Percentiles rank a stretch among this genome's conserved stretches.
Evolutionary conservation across 1,140 invertebrate genomes (phyloP).

Genomic region (Drosophila virilis): DNA sequence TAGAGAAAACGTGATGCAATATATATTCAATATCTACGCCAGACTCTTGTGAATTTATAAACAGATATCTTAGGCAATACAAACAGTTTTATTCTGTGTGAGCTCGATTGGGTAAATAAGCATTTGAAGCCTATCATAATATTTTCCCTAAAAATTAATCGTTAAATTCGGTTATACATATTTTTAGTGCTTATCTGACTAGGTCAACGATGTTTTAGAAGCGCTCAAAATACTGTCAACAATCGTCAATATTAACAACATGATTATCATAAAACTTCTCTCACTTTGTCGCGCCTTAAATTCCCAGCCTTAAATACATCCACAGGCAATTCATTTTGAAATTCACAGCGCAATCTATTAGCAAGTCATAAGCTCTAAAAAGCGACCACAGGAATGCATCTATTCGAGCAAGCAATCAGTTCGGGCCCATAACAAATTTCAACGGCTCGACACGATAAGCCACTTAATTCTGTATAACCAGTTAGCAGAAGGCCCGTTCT

Average conservation of each 20-base stretch:
- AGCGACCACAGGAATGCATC: conserved; percentile 21
- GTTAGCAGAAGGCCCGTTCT: conserved; percentile 2
- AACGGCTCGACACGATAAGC: conserved; percentile 70
- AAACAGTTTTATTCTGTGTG: neutral
- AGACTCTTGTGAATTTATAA: no score
- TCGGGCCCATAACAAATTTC: conserved; percentile 55
- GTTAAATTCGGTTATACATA: neutral
- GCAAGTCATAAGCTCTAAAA: conserved; percentile 27
- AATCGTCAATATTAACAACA: conserved; percentile 27
- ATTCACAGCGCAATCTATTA: conserved; percentile 27
- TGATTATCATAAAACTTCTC: conserved; percentile 50
- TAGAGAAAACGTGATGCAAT: no score
- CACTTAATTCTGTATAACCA: conserved; percentile 72
- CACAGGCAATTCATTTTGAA: conserved; percentile 36
- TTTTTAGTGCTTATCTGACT: conserved; percentile 47
- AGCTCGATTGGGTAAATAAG: neutral
- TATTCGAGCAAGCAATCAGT: conserved; percentile 36
- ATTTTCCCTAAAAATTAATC: neutral
- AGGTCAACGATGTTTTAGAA: conserved; percentile 39
- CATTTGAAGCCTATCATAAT: neutral
- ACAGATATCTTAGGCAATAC: neutral
- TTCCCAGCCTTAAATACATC: conserved; percentile 21
- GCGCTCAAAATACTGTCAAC: conserved; percentile 12
- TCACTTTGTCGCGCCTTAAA: neutral
- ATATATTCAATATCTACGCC: no score